phyloP scores from a whole-genome alignment of 2,888 invertebrate genomes.

The Erynnis tages region DNA sequence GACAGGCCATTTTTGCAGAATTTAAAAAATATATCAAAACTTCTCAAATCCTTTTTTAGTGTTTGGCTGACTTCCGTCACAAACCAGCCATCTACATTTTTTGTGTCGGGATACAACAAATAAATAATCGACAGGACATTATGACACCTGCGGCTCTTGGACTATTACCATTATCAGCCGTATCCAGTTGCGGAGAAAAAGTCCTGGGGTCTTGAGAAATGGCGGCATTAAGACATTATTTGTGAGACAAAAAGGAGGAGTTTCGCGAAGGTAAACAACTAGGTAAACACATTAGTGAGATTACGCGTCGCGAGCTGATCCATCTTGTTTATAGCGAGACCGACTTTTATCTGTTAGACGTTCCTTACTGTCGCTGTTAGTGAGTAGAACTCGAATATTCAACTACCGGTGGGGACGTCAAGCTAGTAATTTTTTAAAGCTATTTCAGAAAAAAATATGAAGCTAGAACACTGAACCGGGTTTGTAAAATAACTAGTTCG shows the following conservation, averaged over 20 bases:
- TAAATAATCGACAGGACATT: too few relatives aligned
- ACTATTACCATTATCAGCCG: slow-evolving; percentile 60
- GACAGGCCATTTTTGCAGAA: too few relatives aligned
- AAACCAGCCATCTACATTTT: too few relatives aligned
- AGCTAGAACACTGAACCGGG: too few relatives aligned
- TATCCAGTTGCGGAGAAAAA: slow-evolving; percentile 46
- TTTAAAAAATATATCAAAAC: too few relatives aligned
- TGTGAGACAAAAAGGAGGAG: slow-evolving; percentile 50
- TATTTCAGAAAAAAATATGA: too few relatives aligned
- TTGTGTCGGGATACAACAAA: too few relatives aligned
- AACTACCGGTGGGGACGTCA: not conserved
- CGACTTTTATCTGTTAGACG: slow-evolving; percentile 30
- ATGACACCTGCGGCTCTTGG: too few relatives aligned
- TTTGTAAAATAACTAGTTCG: too few relatives aligned
- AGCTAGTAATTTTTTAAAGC: too few relatives aligned
- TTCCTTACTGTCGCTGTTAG: slow-evolving; percentile 3
- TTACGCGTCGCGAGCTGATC: slow-evolving; percentile 53
- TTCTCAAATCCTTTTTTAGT: too few relatives aligned
- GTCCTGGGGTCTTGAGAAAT: slow-evolving; percentile 45
- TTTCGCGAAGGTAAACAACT: slow-evolving; percentile 48
- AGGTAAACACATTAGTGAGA: slow-evolving; percentile 72
- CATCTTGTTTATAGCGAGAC: slow-evolving; percentile 48
- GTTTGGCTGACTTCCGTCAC: too few relatives aligned
- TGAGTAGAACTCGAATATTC: not conserved
- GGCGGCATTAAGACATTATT: slow-evolving; percentile 54